Evolutionary conservation across 2,797 vertebrate genomes (phyloP), one percentile per base, ranked within the genome.

Genomic region (Sus cebifrons): DNA sequence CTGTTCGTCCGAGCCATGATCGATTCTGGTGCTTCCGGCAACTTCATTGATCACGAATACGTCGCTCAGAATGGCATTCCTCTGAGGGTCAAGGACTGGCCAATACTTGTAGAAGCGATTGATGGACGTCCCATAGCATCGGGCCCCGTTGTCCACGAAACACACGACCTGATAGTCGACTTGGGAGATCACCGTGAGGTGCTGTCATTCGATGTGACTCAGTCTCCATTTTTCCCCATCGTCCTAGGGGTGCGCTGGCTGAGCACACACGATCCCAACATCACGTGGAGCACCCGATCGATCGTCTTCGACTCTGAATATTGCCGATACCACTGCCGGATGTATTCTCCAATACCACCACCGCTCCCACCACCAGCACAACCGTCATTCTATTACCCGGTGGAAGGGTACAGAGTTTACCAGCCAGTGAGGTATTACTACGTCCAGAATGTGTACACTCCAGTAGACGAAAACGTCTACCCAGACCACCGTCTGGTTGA

Each of bases 241-340:
- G 98, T 98, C n/a, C 95, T 98, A 1, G 97, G 98, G 40, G 94
- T 98, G 32, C 97, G 97, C 64, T 98, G 98, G 98, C 97, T 98
- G 86, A 97, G 94, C 71, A 95, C 60, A 7, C 98, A 98, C 0
- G 97, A 98, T 13, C 98, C 98, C 74, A 96, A 95, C 85, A 98
- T 98, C 84, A 98, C 97, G 0, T 98, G 98, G 98, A 98, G 98
- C 89, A 94, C 96, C 9, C 95, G 96, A 0, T 97, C 98, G 0
- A 97, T 98, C 2, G 54, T 95, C 84, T 98, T 98, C 1, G 97
- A 98, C 64, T 98, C 98, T 0, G 98, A 98, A 2, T 98, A 98
- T 65, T 98, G 98, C 81, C 93, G 97, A 25, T 96, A 88, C 88
- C 96, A 93, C 93, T 98, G 98, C 91, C 96, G 96, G 54, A 75